Evolutionary conservation across 2,888 invertebrate species (phyloP).

Genomic region (Drosophila phalerata): DNA sequence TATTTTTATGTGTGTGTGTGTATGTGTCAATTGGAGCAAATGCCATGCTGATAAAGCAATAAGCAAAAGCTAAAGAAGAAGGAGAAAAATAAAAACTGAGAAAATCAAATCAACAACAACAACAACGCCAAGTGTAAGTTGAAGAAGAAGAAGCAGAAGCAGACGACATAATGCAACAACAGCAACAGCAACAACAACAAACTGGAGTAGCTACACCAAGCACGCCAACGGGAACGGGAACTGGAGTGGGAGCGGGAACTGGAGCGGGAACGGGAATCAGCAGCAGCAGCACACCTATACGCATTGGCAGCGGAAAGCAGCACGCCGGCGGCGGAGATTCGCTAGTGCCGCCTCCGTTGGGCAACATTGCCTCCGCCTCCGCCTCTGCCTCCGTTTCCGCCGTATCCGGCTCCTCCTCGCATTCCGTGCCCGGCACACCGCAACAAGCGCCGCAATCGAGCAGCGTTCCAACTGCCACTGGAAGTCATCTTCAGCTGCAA

Average conservation of each 20-base stretch:
- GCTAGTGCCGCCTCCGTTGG: conserved; percentile 50
- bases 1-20: conserved; percentile 18
- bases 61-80: conserved; percentile 16
- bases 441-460: conserved; percentile 67
- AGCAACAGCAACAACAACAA: conserved; percentile 39
- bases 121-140: conserved; percentile 14
- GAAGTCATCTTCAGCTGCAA: conserved; percentile 76
- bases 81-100: not conserved
- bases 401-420: conserved; percentile 30
- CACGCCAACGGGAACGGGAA: no score
- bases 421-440: conserved; percentile 62
- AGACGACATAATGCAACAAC: conserved; percentile 50
- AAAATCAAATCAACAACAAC: conserved; percentile 1
- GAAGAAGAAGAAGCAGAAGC: conserved; percentile 17
- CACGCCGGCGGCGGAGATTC: conserved; percentile 66
- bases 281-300: conserved; percentile 82
- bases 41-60: conserved; percentile 66
- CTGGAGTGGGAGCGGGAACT: no score
- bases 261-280: conserved; percentile 64
- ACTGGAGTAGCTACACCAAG: conserved; percentile 25
- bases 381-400: no score
- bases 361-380: conserved; percentile 3
- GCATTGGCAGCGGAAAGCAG: conserved; percentile 77
- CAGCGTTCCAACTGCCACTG: conserved; percentile 71
- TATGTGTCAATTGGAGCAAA: conserved; percentile 58